Conservation (phyloP, 2,888 invertebrate genomes). For the Ferrisia virgata region DNA sequence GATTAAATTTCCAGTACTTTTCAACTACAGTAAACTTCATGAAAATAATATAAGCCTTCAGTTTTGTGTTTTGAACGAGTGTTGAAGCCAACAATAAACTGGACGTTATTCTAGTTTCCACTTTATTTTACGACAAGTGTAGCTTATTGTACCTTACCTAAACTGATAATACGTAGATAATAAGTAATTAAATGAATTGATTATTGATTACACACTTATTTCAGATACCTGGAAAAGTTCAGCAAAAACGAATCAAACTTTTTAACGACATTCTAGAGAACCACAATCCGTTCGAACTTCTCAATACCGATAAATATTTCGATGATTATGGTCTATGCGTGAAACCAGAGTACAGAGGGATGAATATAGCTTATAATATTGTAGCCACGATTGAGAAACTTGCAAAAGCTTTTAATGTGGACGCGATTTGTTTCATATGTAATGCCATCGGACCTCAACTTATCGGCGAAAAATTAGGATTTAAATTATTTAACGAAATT, state of each 20-base stretch:
- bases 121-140: too few relatives aligned
- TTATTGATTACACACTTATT: neutral
- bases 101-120: too few relatives aligned
- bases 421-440: neutral
- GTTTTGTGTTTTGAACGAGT: too few relatives aligned
- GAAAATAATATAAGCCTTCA: too few relatives aligned
- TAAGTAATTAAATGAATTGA: neutral
- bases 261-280: neutral
- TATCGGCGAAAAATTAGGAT: conserved; percentile 35
- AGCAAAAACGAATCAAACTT: conserved; percentile 7
- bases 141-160: too few relatives aligned
- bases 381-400: neutral
- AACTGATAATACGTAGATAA: too few relatives aligned
- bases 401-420: neutral
- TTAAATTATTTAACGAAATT: conserved; percentile 28
- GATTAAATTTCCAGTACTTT: too few relatives aligned
- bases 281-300: neutral
- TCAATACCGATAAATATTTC: conserved; percentile 12
- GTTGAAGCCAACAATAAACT: too few relatives aligned
- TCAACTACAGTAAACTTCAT: too few relatives aligned
- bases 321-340: conserved; percentile 46
- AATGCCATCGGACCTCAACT: conserved; percentile 32
- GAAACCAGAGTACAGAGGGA: conserved; percentile 29
- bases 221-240: conserved; percentile 35
- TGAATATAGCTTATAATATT: conserved; percentile 24